Base-by-base conservation (phyloP, 2,888 invertebrate species). In the Microplitis manilae region DNA sequence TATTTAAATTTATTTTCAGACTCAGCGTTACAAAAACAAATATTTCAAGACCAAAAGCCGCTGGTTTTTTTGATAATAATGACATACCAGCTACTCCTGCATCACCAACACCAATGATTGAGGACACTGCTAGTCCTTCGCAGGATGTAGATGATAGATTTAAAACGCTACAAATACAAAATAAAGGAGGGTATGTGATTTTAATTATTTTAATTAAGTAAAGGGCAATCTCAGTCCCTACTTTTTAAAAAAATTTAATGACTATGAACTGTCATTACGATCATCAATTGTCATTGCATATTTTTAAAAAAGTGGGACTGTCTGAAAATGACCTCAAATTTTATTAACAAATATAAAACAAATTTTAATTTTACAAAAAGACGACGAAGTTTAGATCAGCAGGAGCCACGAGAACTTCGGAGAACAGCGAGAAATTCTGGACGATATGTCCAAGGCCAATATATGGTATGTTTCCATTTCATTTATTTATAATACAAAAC, bases 371-470 rank as follows among this genome's bases (percentile, higher is more conserved):
- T 75, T 61, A 59, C 30, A 70, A 79, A 30, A 68, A 79, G 79
- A 70, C 83, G 86, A 70, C 80, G 81, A 78, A 83, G 84, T 81
- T 86, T 81, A 80, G 86, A 86, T 68, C 88, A 88, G 59, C 82
- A 83, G 20, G 89, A 85, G 76, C 82, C 86, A 40, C 83, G 88
- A 76, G 89, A 89, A 80, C 83, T 89, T 59, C 84, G 89, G 17
- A 86, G 89, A 80, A 89, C 89, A 2, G 84, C 88, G 5, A 84
- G 89, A 81, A 89, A 89, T 80, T 88, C 89, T 13, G 89, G 89
- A 40, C 85, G 88, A 76, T 89, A 89, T 50, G 81, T 89, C 39
- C 84, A 88, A 80, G 89, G 89, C 39, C 89, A 89, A 81, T 89
- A 89, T 65, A 88, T 88, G 89, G 89, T 89, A 79, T 85, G 81